These are phyloP conservation scores for Chironomus striatipennis DNA, from an alignment of 1,140 invertebrate genomes.

Conservation along the genomic window DNA sequence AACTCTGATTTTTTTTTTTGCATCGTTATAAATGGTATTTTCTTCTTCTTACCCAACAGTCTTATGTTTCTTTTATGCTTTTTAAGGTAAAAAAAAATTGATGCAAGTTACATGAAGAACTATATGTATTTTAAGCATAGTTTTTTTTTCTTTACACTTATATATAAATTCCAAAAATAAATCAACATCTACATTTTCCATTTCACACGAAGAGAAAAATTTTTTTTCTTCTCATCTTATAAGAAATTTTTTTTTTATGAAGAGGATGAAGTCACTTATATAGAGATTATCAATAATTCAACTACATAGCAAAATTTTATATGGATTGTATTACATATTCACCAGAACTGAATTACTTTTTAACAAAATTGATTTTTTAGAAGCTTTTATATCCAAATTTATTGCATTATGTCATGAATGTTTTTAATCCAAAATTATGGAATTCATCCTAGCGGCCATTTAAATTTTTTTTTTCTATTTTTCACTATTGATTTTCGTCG, in stretches of 20 bases:
- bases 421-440: not conserved
- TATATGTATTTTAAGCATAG: not conserved
- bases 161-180: conserved; percentile 22
- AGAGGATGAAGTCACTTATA: conserved; percentile 3
- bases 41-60: not conserved
- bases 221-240: not conserved
- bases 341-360: not conserved
- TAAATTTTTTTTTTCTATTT: conserved; percentile 14
- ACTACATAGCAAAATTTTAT: not conserved
- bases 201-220: conserved; percentile 6
- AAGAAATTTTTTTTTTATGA: conserved; percentile 2
- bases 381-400: not conserved
- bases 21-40: conserved; percentile 4
- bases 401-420: not conserved
- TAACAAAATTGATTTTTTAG: not conserved
- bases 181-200: conserved; percentile 16
- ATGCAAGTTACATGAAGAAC: not conserved
- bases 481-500: not conserved
- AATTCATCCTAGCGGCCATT: conserved; percentile 17
- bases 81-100: not conserved
- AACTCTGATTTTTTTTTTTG: conserved; percentile 20
- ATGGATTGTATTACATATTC: not conserved
- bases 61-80: not conserved
- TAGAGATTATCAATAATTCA: not conserved
- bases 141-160: not conserved